Evolutionary conservation across 2,797 vertebrate genomes (phyloP).

Genomic region (Picus viridis): DNA sequence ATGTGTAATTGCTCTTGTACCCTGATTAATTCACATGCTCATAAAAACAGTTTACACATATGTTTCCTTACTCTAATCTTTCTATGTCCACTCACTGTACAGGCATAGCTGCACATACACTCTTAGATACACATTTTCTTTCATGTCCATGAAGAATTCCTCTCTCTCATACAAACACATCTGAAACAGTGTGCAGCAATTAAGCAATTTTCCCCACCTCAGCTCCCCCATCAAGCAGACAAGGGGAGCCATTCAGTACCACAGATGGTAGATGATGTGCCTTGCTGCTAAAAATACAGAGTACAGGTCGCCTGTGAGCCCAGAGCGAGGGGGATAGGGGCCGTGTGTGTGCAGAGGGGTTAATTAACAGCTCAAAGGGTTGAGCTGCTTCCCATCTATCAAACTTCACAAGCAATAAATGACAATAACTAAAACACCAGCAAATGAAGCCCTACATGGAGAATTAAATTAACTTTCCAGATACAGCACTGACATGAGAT

Average conservation of each 20-base stretch:
- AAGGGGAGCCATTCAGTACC: conserved; percentile 36
- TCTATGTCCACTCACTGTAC: background rate
- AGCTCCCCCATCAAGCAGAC: conserved; percentile 27
- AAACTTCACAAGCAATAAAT: conserved; percentile 66
- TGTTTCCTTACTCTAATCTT: background rate
- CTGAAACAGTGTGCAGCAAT: conserved; percentile 46
- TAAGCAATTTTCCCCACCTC: conserved; percentile 51
- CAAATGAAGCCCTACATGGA: conserved; percentile 60
- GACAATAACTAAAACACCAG: conserved; percentile 67
- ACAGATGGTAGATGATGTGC: conserved; percentile 52
- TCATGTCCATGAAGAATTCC: background rate
- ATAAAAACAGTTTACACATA: background rate
- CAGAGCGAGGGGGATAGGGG: conserved; percentile 33
- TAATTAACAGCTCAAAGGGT: conserved; percentile 71
- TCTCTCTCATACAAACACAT: background rate
- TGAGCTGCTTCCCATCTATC: conserved; percentile 59
- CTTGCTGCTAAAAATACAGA: conserved; percentile 58
- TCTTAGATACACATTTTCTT: background rate
- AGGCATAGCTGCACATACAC: background rate
- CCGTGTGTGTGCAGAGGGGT: conserved; percentile 49
- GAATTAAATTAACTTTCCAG: conserved; percentile 70
- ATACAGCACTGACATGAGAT: conserved; percentile 43
- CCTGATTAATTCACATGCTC: background rate
- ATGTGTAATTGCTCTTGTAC: background rate
- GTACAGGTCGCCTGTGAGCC: background rate